phyloP scores from a whole-genome alignment of 2,113 vertebrate genomes.

The Microcebus griseorufus region DNA sequence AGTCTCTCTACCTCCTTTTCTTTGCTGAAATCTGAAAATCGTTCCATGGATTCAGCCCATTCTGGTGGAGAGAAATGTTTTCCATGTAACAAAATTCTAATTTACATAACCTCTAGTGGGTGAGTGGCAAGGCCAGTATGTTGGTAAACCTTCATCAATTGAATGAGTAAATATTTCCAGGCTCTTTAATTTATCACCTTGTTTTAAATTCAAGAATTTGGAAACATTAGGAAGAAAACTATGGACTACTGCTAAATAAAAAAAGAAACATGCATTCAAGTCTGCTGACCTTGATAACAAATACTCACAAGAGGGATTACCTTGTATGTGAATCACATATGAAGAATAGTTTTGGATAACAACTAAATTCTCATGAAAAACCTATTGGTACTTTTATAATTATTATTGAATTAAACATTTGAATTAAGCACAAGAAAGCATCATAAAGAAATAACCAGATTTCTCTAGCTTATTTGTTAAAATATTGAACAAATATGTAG shows the following conservation, averaged over 20 bases:
- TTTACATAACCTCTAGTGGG: not conserved
- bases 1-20: not conserved
- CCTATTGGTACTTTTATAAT: not conserved
- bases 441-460: not conserved
- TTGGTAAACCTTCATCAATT: not conserved
- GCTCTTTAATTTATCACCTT: constrained; percentile 38
- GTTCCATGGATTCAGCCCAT: not conserved
- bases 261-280: not conserved
- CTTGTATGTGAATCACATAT: not conserved
- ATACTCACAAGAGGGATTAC: not conserved
- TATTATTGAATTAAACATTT: constrained; percentile 5
- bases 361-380: not conserved
- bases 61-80: not conserved
- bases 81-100: not conserved
- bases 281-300: constrained; percentile 16
- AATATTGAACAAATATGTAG: not conserved
- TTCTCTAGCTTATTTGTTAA: not conserved
- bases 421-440: not conserved
- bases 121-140: not conserved
- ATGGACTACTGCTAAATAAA: not conserved
- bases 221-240: not conserved
- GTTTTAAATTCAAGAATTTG: constrained; percentile 8
- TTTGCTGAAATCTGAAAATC: not conserved
- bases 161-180: not conserved
- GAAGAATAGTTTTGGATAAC: not conserved